Percentiles rank a stretch among this genome's conserved stretches.
Conservation (phyloP, 2,797 vertebrate species). For the Cyclopterus lumpus region DNA sequence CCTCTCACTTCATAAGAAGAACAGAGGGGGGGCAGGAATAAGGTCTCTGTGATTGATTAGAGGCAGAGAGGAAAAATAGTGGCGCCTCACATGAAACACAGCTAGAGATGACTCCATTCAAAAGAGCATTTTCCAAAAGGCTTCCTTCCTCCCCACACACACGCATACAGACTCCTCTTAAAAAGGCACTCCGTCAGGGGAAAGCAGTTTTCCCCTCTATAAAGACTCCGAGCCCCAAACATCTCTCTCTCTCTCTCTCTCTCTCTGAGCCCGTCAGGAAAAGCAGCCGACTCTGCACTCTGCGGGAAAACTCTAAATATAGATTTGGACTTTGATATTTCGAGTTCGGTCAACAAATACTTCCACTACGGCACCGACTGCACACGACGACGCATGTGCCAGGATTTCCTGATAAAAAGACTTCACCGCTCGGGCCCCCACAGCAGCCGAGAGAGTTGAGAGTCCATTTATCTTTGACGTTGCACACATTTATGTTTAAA, state of each 20-base stretch:
- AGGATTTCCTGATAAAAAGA: not conserved
- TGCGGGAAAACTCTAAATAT: conserved; percentile 21
- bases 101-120: conserved; percentile 65
- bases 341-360: not conserved
- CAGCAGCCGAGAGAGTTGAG: not conserved
- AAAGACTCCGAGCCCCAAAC: conserved; percentile 42
- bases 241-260: too few relatives aligned
- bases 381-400: conserved; percentile 1
- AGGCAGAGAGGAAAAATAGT: conserved; percentile 52
- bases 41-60: conserved; percentile 67
- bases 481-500: too few relatives aligned
- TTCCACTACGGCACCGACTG: not conserved
- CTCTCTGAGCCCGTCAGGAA: not conserved
- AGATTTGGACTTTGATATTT: conserved; percentile 21
- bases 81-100: conserved; percentile 67
- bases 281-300: not conserved
- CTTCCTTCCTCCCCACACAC: conserved; percentile 18
- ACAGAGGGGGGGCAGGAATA: conserved; percentile 17
- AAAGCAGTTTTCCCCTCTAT: conserved; percentile 41
- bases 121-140: conserved; percentile 56
- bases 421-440: not conserved
- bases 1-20: conserved; percentile 48
- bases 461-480: too few relatives aligned
- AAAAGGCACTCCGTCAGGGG: conserved; percentile 40
- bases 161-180: conserved; percentile 23